A percentile compares a stretch with the other conserved stretches of the same genome.
phyloP scores from a whole-genome alignment of 2,888 invertebrate species.

The Drosophila meridiana region DNA sequence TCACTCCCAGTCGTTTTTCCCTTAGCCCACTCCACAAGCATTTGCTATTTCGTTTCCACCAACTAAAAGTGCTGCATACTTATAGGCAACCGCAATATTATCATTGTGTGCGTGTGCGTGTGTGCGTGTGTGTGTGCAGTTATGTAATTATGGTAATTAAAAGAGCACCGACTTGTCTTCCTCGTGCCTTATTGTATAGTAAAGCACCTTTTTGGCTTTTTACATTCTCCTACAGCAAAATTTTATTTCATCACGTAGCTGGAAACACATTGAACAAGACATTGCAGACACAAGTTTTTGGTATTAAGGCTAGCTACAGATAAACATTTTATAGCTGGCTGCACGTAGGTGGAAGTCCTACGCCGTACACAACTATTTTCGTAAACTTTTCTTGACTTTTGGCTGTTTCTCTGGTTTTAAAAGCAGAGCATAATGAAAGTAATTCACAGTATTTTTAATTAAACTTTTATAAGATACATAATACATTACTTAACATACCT shows the following conservation, averaged over 20 bases:
- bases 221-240: slow-evolving; percentile 16
- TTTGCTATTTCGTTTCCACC: slow-evolving; percentile 9
- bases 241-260: slow-evolving; percentile 14
- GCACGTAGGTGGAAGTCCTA: background rate
- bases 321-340: slow-evolving; percentile 4
- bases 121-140: slow-evolving; percentile 53
- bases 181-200: slow-evolving; percentile 46
- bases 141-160: slow-evolving; percentile 81
- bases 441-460: too few species aligned
- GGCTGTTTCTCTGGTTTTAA: background rate
- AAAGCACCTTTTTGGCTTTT: slow-evolving; percentile 52
- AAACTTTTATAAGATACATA: too few species aligned
- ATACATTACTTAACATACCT: too few species aligned
- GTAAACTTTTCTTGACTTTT: background rate
- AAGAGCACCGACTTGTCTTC: slow-evolving; percentile 61
- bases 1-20: background rate
- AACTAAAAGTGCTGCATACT: slow-evolving; percentile 68
- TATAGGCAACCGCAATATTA: slow-evolving; percentile 65
- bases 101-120: slow-evolving; percentile 20
- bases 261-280: background rate
- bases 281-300: background rate
- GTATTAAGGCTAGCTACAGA: background rate
- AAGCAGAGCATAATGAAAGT: background rate
- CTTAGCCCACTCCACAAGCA: background rate
- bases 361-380: background rate